Evolutionary conservation across 2,797 vertebrate genomes (phyloP).

Genomic region (Toxotes lorentzi): DNA sequence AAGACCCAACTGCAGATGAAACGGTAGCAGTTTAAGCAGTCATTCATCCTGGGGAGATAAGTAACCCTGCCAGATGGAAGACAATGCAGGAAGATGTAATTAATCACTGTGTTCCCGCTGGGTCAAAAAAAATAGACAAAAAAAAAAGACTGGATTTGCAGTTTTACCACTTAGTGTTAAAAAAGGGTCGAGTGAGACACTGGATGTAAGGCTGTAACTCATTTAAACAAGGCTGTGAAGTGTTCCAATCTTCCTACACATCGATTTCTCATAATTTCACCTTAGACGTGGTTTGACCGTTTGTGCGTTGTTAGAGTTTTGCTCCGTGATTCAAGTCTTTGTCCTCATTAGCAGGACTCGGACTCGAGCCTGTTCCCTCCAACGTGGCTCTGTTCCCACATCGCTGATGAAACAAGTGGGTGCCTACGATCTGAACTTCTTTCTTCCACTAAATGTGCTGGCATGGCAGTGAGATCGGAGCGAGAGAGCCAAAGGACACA

Average conservation of each 20-base stretch:
- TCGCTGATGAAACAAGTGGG: conserved; percentile 43
- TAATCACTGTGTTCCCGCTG: conserved; percentile 75
- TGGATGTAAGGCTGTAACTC: conserved; percentile 56
- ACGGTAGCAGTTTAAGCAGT: conserved; percentile 70
- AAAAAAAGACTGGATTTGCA: conserved; percentile 60
- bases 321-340: conserved; percentile 45
- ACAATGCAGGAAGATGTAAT: conserved; percentile 76
- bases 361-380: not conserved
- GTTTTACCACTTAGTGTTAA: conserved; percentile 67
- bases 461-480: conserved; percentile 50
- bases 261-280: conserved; percentile 68
- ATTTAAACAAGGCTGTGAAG: conserved; percentile 65
- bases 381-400: conserved; percentile 38
- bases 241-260: conserved; percentile 57
- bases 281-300: conserved; percentile 33
- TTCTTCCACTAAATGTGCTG: conserved; percentile 58
- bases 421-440: conserved; percentile 44
- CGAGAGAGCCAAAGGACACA: conserved; percentile 72
- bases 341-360: conserved; percentile 52
- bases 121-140: conserved; percentile 55
- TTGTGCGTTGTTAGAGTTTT: conserved; percentile 41
- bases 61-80: conserved; percentile 80
- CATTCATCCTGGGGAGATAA: conserved; percentile 77
- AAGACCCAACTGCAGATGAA: conserved; percentile 63
- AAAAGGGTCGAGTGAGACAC: conserved; percentile 58